Percentiles rank a stretch among this genome's conserved stretches.
These are phyloP conservation scores for Cheirogaleus medius DNA, from an alignment of 2,113 vertebrate species.

Conservation along the genomic window DNA sequence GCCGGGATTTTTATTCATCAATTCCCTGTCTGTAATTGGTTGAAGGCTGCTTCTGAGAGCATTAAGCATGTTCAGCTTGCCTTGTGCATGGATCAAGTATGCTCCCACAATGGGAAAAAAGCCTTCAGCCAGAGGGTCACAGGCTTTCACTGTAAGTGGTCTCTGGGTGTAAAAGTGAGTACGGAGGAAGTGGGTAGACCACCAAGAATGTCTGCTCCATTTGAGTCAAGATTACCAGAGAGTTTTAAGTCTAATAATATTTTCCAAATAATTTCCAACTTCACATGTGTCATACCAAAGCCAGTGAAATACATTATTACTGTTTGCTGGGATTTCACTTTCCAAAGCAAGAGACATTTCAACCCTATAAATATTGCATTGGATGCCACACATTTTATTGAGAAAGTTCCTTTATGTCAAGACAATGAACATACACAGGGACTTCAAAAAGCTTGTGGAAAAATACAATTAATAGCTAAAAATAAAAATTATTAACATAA, in stretches of 20 bases:
- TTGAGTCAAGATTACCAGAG: background rate
- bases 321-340: conserved; percentile 5
- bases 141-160: background rate
- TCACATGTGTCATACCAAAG: background rate
- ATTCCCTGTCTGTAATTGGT: background rate
- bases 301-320: background rate
- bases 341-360: background rate
- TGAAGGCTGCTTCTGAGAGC: background rate
- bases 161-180: background rate
- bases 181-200: background rate
- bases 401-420: background rate
- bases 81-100: background rate
- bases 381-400: background rate
- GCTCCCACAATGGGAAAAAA: background rate
- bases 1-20: background rate
- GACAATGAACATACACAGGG: background rate
- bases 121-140: background rate
- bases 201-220: background rate
- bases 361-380: background rate
- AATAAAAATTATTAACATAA: too few relatives aligned
- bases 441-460: too few relatives aligned
- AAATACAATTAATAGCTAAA: too few relatives aligned
- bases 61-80: background rate
- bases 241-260: background rate
- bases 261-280: background rate